phyloP scores from a whole-genome alignment of 2,113 vertebrate species.

The human region DNA sequence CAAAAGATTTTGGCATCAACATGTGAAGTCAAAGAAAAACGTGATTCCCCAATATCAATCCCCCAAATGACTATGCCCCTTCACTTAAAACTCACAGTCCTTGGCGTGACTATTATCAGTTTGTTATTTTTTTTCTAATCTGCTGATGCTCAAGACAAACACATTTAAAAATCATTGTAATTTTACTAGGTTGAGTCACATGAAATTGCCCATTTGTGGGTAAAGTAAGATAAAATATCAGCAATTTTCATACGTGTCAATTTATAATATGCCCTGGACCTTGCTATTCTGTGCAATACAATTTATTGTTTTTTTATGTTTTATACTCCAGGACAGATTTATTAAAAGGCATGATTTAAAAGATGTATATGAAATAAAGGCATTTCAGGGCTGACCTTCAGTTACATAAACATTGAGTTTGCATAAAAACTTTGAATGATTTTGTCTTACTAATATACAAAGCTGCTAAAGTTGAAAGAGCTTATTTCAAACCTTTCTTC shows the following conservation, averaged over 20 bases:
- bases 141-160: neutral
- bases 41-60: neutral
- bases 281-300: neutral
- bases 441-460: conserved; percentile 7
- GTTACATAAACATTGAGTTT: conserved; percentile 40
- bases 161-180: conserved; percentile 5
- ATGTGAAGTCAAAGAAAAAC: neutral
- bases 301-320: conserved; percentile 47
- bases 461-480: conserved; percentile 43
- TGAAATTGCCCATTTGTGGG: conserved; percentile 21
- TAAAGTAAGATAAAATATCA: conserved; percentile 45
- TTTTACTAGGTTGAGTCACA: neutral
- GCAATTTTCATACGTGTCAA: conserved; percentile 20
- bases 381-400: conserved; percentile 38
- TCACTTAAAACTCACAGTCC: too few relatives aligned
- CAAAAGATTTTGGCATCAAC: neutral
- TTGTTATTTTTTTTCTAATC: neutral
- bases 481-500: neutral
- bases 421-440: conserved; percentile 25
- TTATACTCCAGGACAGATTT: conserved; percentile 20
- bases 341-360: conserved; percentile 60
- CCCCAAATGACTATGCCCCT: too few relatives aligned
- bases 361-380: conserved; percentile 61
- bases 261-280: conserved; percentile 12
- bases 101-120: too few relatives aligned